Evolutionary conservation across 2,113 vertebrate species (phyloP), one percentile per base, ranked within the genome.

Genomic region (Brachionichthys hirsutus): DNA sequence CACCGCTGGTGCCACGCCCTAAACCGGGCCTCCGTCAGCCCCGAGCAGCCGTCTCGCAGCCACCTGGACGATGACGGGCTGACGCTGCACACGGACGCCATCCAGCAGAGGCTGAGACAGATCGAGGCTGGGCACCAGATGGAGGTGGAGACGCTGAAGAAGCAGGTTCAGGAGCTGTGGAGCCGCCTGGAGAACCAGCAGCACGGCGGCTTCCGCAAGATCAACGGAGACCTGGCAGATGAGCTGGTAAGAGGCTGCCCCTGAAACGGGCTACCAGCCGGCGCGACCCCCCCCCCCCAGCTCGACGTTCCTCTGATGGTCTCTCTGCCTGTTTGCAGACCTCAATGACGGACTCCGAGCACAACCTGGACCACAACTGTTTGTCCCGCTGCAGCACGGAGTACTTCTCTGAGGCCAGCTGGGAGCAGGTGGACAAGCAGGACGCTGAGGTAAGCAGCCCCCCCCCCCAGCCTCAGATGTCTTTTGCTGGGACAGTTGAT

Each of bases 391-490:
- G 97, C 93, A 98, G 95, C 91, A 96, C 95, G 73, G 97, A 98
- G 91, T 92, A 96, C 81, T 97, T 99, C 90, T 98, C 95, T 56
- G 97, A 99, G 92, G 92, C 95, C 90, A 99, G 95, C 93, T 99
- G 97, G 97, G 97, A 98, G 70, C 96, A 97, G 92, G 95, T 98
- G 92, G 95, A 99, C 92, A 98, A 95, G 88, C 94, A 95, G 90
- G 95, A 99, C 90, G 93, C 94, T 16, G 95, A 99, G 94, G 97
- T 98, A 92, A 78, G 72, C 16, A 24, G n/a, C n/a, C n/a, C n/a
- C n/a, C n/a, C n/a, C n/a, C n/a, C n/a, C n/a, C n/a, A n/a, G n/a
- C n/a, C n/a, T n/a, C n/a, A n/a, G n/a, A n/a, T n/a, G n/a, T n/a
- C n/a, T n/a, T n/a, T n/a, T n/a, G n/a, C n/a, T n/a, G n/a, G n/a